Evolutionary conservation across 2,113 vertebrate genomes (phyloP).

Genomic region (Tichodroma muraria): DNA sequence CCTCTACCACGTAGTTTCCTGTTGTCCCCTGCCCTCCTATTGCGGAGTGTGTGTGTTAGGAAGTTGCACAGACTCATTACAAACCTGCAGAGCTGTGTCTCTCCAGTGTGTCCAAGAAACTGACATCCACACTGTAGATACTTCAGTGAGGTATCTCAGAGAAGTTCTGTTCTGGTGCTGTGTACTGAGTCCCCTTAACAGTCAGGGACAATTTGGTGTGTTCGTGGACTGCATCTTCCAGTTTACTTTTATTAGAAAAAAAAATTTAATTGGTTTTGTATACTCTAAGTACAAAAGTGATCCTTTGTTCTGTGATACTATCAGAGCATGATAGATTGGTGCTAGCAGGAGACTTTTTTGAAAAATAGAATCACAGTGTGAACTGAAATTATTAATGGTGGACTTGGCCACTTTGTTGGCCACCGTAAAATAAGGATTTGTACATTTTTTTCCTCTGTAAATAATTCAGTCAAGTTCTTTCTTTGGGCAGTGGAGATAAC

Average conservation of each 20-base stretch:
- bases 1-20: neutral
- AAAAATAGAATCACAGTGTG: neutral
- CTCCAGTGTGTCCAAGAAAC: neutral
- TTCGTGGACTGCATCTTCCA: neutral
- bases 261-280: fast-evolving
- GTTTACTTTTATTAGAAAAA: neutral
- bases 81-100: neutral
- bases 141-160: neutral
- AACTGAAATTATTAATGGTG: neutral
- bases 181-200: neutral
- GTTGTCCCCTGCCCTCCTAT: neutral
- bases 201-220: fast-evolving
- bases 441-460: neutral
- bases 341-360: neutral
- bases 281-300: fast-evolving
- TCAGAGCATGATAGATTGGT: neutral
- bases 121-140: fast-evolving
- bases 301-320: neutral
- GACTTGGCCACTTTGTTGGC: neutral
- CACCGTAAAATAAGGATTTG: neutral
- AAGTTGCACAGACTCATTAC: neutral
- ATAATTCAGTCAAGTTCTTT: neutral
- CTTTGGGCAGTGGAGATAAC: neutral
- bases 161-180: neutral
- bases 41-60: neutral